Evolutionary conservation across 2,797 vertebrate species (phyloP).

Genomic region (Tapera naevia): DNA sequence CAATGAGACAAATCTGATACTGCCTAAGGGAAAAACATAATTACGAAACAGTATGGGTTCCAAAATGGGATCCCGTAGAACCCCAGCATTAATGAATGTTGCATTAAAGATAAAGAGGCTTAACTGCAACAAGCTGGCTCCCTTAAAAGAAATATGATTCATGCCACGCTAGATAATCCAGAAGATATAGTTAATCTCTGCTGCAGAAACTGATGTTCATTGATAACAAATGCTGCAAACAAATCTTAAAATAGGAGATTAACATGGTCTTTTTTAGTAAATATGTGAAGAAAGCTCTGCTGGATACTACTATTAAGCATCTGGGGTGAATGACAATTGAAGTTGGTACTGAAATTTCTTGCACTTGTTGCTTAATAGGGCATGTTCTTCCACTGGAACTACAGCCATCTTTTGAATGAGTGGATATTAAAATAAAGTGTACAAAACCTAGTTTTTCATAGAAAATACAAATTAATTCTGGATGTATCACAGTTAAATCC

Average conservation of each 20-base stretch:
- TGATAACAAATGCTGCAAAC: constrained; percentile 15
- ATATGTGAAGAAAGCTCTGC: neutral
- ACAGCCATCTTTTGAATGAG: neutral
- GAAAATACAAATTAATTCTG: neutral
- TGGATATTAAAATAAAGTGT: neutral
- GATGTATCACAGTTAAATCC: neutral
- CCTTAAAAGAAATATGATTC: constrained; percentile 23
- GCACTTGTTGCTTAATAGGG: neutral
- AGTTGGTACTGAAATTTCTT: neutral
- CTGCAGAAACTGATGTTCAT: constrained; percentile 7
- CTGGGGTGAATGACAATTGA: neutral
- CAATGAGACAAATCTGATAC: neutral
- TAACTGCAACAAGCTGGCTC: constrained; percentile 5
- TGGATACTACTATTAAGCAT: neutral
- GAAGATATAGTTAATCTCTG: constrained; percentile 31
- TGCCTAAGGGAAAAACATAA: constrained; percentile 40
- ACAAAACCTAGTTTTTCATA: neutral
- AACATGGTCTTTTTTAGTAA: constrained; percentile 7
- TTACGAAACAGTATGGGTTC: constrained; percentile 45
- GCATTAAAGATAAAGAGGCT: constrained; percentile 41
- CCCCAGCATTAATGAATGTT: constrained; percentile 4
- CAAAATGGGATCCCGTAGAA: constrained; percentile 22
- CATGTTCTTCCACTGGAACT: neutral
- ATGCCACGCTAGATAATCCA: neutral
- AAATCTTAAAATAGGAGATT: constrained; percentile 56